These are phyloP conservation scores for Agriopis marginaria DNA, from an alignment of 2,888 invertebrate genomes.

Conservation along the genomic window DNA sequence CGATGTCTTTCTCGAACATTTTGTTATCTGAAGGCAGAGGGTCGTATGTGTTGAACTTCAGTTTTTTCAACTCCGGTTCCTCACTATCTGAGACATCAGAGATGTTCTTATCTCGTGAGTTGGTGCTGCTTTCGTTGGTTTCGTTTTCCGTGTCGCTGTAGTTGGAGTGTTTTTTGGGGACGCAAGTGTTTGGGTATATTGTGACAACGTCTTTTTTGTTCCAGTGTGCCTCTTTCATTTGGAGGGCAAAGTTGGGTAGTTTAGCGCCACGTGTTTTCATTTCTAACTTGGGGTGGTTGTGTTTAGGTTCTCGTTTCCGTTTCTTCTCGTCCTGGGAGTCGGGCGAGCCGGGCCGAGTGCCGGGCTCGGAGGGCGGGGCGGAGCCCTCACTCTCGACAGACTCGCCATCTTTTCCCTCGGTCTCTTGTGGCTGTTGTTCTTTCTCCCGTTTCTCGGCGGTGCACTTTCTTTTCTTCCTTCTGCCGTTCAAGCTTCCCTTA, in stretches of 20 bases:
- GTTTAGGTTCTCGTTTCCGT: slow-evolving; percentile 63
- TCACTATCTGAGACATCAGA: slow-evolving; percentile 82
- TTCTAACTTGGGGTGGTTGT: slow-evolving; percentile 73
- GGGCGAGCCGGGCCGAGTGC: slow-evolving; percentile 76
- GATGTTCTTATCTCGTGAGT: slow-evolving; percentile 79
- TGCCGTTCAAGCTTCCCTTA: slow-evolving; percentile 73
- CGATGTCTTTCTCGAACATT: slow-evolving; percentile 74
- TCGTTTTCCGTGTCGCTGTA: slow-evolving; percentile 79
- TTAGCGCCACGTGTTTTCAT: slow-evolving; percentile 88
- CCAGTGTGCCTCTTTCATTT: slow-evolving; percentile 83
- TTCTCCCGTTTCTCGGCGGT: slow-evolving; percentile 74
- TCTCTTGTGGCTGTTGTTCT: slow-evolving; percentile 77
- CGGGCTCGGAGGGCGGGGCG: slow-evolving; percentile 75
- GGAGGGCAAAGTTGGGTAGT: slow-evolving; percentile 86
- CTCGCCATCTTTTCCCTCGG: slow-evolving; percentile 81
- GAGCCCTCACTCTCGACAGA: slow-evolving; percentile 78
- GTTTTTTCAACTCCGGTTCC: slow-evolving; percentile 81
- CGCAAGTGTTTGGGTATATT: slow-evolving; percentile 73
- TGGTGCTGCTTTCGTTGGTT: slow-evolving; percentile 69
- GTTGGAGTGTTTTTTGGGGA: slow-evolving; percentile 65
- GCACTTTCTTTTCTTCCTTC: slow-evolving; percentile 71
- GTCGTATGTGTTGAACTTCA: slow-evolving; percentile 77
- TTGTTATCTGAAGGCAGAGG: slow-evolving; percentile 78
- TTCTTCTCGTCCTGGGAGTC: slow-evolving; percentile 65
- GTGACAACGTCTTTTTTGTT: slow-evolving; percentile 79